Evolutionary conservation across 1,140 invertebrate genomes (phyloP).

Genomic region (Diabrotica undecimpunctata): DNA sequence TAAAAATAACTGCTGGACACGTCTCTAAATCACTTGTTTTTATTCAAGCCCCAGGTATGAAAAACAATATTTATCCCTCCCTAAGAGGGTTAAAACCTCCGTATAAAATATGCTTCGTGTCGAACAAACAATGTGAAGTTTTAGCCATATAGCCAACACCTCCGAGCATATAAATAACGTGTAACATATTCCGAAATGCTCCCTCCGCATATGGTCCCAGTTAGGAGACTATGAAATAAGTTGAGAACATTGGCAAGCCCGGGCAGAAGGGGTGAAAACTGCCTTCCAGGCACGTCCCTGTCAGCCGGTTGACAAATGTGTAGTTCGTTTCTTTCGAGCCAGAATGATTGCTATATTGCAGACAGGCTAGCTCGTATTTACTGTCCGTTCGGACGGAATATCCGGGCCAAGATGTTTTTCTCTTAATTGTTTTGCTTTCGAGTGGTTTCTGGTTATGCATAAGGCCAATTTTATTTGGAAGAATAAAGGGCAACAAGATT

Average conservation of each 20-base stretch:
- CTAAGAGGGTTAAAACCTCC: not conserved
- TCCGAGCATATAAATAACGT: conserved; percentile 7
- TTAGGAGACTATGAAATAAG: conserved; percentile 14
- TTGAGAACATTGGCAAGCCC: conserved; percentile 5
- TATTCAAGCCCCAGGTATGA: too few relatives aligned
- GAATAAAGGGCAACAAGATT: not conserved
- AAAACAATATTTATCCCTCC: too few relatives aligned
- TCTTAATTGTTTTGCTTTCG: conserved; percentile 7
- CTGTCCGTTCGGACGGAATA: not conserved
- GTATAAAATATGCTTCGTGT: not conserved
- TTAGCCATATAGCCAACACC: not conserved
- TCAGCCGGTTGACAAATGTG: conserved; percentile 14
- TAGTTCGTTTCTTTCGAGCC: conserved; percentile 7
- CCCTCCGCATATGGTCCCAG: conserved; percentile 7
- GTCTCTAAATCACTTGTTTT: too few relatives aligned
- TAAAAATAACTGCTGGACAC: too few relatives aligned
- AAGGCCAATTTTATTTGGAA: not conserved
- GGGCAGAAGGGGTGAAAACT: conserved; percentile 7
- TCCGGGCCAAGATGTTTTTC: conserved; percentile 4
- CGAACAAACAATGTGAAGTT: not conserved
- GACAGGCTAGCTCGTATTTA: conserved; percentile 2
- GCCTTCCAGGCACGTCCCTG: conserved; percentile 9
- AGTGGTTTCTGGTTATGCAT: not conserved
- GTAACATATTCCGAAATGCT: conserved; percentile 9
- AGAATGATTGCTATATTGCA: conserved; percentile 4